A percentile compares a stretch with the other conserved stretches of the same genome.
phyloP scores from a whole-genome alignment of 2,888 invertebrate genomes.

The Polydrusus pterygomalis region DNA sequence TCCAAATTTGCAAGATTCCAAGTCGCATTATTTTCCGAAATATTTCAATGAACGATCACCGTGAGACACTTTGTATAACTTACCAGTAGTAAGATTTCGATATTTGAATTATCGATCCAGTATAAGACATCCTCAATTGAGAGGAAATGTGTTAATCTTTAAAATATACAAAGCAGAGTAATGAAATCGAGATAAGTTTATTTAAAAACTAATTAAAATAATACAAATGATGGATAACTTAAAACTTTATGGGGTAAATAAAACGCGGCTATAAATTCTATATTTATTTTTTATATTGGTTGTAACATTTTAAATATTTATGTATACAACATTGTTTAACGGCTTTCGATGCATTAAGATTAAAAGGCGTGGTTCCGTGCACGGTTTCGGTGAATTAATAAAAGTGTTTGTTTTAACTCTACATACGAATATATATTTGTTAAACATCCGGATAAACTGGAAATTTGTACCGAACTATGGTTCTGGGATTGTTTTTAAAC shows the following conservation, averaged over 20 bases:
- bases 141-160: conserved; percentile 57
- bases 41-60: no score
- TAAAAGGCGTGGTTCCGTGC: conserved; percentile 37
- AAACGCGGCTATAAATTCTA: conserved; percentile 54
- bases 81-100: no score
- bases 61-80: no score
- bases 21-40: no score
- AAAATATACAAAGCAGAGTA: conserved; percentile 55
- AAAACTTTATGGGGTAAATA: conserved; percentile 55
- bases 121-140: conserved; percentile 31
- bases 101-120: neutral
- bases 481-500: conserved; percentile 1
- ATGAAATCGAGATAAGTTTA: conserved; percentile 57
- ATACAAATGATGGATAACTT: conserved; percentile 56
- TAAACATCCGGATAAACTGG: conserved; percentile 22
- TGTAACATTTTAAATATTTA: conserved; percentile 53
- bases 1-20: no score
- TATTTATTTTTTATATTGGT: conserved; percentile 56
- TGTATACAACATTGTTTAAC: conserved; percentile 50
- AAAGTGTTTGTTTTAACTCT: conserved; percentile 28
- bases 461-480: neutral
- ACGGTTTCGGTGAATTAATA: conserved; percentile 37
- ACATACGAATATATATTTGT: conserved; percentile 27
- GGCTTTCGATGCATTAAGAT: conserved; percentile 41
- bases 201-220: conserved; percentile 60